Evolutionary conservation across 1,140 invertebrate genomes (phyloP), one percentile per base, ranked within the genome.

Genomic region (Cepaea nemoralis): DNA sequence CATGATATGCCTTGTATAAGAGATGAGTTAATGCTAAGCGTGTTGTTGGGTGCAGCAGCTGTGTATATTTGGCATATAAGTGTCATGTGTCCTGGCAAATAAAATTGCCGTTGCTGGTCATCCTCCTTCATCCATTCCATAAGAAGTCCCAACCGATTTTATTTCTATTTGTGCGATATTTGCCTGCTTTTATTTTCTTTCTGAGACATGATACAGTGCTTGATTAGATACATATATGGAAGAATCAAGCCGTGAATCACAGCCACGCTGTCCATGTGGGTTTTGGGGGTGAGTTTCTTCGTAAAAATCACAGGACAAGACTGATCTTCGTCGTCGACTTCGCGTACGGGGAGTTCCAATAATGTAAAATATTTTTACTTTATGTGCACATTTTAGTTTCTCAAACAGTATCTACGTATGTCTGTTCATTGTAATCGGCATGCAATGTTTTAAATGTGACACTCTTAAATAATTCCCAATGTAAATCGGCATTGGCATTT

Each of bases 261-360:
- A 87, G 77, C 86, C 86, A 42, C 79, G 86, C 77, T 91, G 90
- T 82, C 88, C 90, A 22, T 91, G 90, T 86, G 90, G 90, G 80
- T 91, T 91, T 83, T 91, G 87, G 87, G 90, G 90, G 90, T 91
- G 87, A 89, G 86, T 79, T 45, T 55, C 50, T 55, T 55, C 50
- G 50, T 55, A 14, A 16, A 14, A 19, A 6, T 27, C 42, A 50
- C n/a, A 37, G 22, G 6, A 22, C 67, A 27, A 22, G 12, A 33
- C 40, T 33, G 69, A 27, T 70, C 31, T 27, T 37, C n/a, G 45
- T 81, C 73, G 71, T 71, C 70, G 79, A 81, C 70, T 35, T 81
- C 79, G 70, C 71, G 50, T 55, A 55, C 50, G 19, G 50, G n/a
- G n/a, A n/a, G n/a, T n/a, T n/a, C n/a, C n/a, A n/a, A n/a, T n/a